Evolutionary conservation across 2,113 vertebrate genomes (phyloP).

Genomic region (Spilogale gracilis): DNA sequence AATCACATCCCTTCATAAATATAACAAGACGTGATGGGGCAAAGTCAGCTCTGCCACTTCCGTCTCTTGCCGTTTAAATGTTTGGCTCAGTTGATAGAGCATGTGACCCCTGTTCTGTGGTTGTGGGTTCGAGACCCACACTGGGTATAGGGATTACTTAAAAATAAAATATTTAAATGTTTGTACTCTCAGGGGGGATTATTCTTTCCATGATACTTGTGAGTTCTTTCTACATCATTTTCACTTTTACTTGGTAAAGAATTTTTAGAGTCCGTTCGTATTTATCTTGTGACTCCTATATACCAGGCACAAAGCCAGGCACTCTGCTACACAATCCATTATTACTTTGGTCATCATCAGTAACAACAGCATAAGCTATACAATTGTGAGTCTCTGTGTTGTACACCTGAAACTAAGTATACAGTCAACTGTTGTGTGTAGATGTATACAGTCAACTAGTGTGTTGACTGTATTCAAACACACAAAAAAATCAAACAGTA

Average conservation of each 20-base stretch:
- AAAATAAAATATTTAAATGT: background rate
- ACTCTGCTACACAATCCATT: background rate
- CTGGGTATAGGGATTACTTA: background rate
- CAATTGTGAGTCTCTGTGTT: background rate
- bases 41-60: background rate
- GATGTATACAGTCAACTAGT: background rate
- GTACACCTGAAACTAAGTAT: background rate
- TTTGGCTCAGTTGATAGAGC: background rate
- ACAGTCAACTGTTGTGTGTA: no score
- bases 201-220: background rate
- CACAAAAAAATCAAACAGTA: background rate
- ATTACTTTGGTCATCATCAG: background rate
- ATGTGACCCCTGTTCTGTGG: background rate
- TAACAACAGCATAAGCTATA: background rate
- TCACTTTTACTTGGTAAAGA: conserved; percentile 32
- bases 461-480: background rate
- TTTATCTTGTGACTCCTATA: background rate
- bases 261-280: background rate
- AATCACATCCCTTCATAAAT: background rate
- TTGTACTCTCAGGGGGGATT: background rate
- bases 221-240: conserved; percentile 7
- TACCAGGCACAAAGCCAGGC: background rate
- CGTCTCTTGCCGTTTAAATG: background rate
- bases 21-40: background rate
- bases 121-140: background rate